Evolutionary conservation across 2,113 vertebrate species (phyloP).

Genomic region (Anguilla japonica): DNA sequence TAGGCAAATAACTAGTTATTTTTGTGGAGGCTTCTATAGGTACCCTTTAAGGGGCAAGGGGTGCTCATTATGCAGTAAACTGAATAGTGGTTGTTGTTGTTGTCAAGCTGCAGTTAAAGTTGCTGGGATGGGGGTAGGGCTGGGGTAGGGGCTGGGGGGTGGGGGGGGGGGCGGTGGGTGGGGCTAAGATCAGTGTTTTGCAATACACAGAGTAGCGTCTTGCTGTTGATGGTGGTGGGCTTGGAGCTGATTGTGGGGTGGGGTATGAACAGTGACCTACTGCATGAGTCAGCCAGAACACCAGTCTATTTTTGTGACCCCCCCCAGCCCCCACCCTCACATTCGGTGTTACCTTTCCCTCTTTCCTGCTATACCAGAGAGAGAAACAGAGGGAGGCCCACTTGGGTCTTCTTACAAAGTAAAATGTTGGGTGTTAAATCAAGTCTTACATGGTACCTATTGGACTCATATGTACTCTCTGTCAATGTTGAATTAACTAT

Average conservation of each 20-base stretch:
- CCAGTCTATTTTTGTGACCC: slow-evolving; percentile 46
- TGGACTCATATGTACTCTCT: no score
- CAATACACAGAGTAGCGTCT: background rate
- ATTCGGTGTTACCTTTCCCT: background rate
- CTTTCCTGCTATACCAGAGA: background rate
- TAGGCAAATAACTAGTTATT: background rate
- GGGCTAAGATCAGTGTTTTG: background rate
- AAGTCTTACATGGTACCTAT: no score
- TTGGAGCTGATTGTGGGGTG: background rate
- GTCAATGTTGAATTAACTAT: no score
- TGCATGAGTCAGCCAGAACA: slow-evolving; percentile 27
- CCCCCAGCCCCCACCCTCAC: slow-evolving; percentile 9
- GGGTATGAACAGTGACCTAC: background rate
- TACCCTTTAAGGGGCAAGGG: background rate
- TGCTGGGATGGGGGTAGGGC: background rate
- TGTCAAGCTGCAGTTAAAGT: background rate
- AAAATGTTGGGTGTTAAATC: no score
- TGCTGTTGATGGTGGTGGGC: background rate
- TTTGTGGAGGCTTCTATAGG: background rate
- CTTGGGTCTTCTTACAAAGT: background rate
- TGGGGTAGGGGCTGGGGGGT: no score
- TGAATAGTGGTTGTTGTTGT: background rate
- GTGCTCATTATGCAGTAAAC: background rate
- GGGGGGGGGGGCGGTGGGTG: no score
- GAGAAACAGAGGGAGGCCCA: background rate